Percentiles rank a stretch among this genome's conserved stretches.
Conservation (phyloP, 2,113 vertebrate genomes). For the Verasper variegatus region DNA sequence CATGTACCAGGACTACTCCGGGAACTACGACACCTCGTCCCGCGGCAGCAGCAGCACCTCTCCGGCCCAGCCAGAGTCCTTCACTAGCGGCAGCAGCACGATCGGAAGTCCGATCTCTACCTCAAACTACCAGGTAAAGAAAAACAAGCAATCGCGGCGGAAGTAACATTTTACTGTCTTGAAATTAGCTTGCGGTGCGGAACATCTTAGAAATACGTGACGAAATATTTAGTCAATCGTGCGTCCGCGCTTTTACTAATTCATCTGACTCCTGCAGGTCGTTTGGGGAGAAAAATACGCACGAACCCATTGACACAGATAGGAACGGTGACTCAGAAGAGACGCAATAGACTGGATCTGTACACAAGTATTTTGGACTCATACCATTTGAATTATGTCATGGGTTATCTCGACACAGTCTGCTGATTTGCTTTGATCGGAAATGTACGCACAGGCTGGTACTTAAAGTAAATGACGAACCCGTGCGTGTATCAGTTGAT, state of each 20-base stretch:
- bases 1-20: constrained; percentile 99
- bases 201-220: not conserved
- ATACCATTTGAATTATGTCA: not conserved
- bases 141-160: not conserved
- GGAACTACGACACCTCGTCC: constrained; percentile 97
- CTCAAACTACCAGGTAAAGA: constrained; percentile 92
- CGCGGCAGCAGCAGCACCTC: constrained; percentile 97
- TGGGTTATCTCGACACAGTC: not conserved
- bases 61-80: constrained; percentile 92
- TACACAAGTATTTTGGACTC: constrained; percentile 7
- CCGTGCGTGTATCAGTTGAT: not conserved
- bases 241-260: not conserved
- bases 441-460: not conserved
- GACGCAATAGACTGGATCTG: constrained; percentile 29
- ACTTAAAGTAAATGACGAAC: not conserved
- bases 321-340: constrained; percentile 39
- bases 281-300: not conserved
- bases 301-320: constrained; percentile 42
- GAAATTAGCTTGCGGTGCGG: not conserved
- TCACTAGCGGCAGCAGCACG: constrained; percentile 88
- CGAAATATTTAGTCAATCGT: not conserved
- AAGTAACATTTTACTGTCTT: fast-evolving
- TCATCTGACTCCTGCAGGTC: not conserved
- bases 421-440: not conserved
- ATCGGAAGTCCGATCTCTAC: constrained; percentile 85